A percentile compares a stretch with the other conserved stretches of the same genome.
Evolutionary conservation across 2,888 invertebrate species (phyloP).

Genomic region (Netelia inedita): DNA sequence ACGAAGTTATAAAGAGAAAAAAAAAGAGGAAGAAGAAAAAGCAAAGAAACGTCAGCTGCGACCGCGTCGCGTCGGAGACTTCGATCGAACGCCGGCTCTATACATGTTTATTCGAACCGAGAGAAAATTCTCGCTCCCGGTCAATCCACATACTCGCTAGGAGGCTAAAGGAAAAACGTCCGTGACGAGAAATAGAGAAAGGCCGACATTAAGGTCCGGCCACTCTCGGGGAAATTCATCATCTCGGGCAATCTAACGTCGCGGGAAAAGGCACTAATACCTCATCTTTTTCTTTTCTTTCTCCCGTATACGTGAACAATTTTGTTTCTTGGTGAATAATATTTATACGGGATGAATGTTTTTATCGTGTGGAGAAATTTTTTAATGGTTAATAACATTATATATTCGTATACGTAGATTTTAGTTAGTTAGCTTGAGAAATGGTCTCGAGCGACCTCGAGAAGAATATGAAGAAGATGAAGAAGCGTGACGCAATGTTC

Average conservation of each 20-base stretch:
- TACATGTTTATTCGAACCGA: slow-evolving; percentile 7
- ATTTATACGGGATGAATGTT: slow-evolving; percentile 4
- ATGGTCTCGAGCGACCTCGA: slow-evolving; percentile 46
- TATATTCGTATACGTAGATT: not conserved
- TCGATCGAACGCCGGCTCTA: slow-evolving; percentile 10
- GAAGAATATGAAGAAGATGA: slow-evolving; percentile 34
- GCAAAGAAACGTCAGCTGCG: slow-evolving; percentile 14
- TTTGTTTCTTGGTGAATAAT: slow-evolving; percentile 13
- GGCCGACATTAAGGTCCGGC: slow-evolving; percentile 50
- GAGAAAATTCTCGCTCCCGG: slow-evolving; percentile 45
- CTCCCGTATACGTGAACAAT: not conserved
- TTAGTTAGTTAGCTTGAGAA: not conserved
- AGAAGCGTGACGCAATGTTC: slow-evolving; percentile 47
- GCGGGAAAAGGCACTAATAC: slow-evolving; percentile 14
- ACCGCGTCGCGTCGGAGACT: not conserved
- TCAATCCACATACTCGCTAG: slow-evolving; percentile 8
- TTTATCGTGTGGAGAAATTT: not conserved
- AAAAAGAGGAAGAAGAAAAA: slow-evolving; percentile 5
- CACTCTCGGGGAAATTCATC: slow-evolving; percentile 49
- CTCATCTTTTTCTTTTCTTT: slow-evolving; percentile 18
- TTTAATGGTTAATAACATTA: not conserved
- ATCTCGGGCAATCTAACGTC: slow-evolving; percentile 38
- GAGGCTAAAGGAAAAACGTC: slow-evolving; percentile 9
- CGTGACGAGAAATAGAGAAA: slow-evolving; percentile 62
- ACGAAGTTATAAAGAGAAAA: slow-evolving; percentile 12